Evolutionary conservation across 2,888 invertebrate genomes (phyloP), one percentile per base, ranked within the genome.

Genomic region (Pristionchus entomophagus): DNA sequence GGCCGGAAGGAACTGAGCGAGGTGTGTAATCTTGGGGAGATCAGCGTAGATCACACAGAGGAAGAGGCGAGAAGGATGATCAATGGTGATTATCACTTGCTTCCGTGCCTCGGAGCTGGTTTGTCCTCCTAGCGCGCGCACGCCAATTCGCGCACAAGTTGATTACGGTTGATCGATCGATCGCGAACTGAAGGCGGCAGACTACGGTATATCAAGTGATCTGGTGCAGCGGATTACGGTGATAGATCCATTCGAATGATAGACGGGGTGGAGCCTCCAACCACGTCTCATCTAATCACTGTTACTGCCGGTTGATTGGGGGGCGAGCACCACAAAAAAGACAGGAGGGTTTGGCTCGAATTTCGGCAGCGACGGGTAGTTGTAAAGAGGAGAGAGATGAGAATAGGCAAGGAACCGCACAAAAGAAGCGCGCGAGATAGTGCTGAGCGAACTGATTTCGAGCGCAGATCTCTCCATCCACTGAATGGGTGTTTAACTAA

Each of bases 41-140:
- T 65, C 19, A 65, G 29, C 29, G 35, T 35, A 65, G 65, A 17
- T 35, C 65, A 65, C 65, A 65, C 65, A 65, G 32, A n/a, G 65
- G 22, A 35, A 65, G 65, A 65, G 35, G 65, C 29, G 65, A 65
- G 65, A 65, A 59, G 59, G 59, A 59, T 73, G 73, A 73, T 73
- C 73, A 17, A 45, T 73, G 73, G 73, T 73, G 73, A 45, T 73
- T 73, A 73, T 73, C 73, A 73, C 73, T 73, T 12, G 38, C 73
- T 73, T 45, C 41, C 69, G 29, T 69, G 41, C n/a, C 73, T 35
- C 73, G 22, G 38, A 26, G 73, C 73, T 26, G 26, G 73, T 73
- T 73, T 73, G 32, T 32, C 6, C n/a, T 32, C 38, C n/a, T 38
- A 12, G 69, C 35, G 32, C 38, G 32, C 32, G 65, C 38, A 38